Percentiles rank a stretch among this genome's conserved stretches.
phyloP scores from a whole-genome alignment of 2,797 vertebrate genomes.

The Ispidina picta region DNA sequence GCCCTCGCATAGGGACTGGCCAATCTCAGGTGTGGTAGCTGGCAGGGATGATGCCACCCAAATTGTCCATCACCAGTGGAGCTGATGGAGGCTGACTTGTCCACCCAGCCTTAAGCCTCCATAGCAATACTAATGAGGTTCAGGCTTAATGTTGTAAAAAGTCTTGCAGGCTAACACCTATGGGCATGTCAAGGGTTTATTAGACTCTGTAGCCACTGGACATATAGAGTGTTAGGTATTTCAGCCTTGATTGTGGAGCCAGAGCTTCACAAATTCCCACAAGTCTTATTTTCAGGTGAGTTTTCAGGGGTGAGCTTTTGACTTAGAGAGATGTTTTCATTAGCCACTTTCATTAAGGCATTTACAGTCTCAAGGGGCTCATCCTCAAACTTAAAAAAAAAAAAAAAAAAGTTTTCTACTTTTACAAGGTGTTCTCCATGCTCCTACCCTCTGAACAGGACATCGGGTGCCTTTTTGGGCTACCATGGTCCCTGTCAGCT shows the following conservation, averaged over 20 bases:
- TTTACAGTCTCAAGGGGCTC: neutral
- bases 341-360: neutral
- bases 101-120: neutral
- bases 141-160: neutral
- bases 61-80: neutral
- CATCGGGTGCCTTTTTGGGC: neutral
- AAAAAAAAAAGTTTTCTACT: neutral
- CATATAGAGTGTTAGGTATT: neutral
- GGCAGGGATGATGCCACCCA: neutral
- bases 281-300: neutral
- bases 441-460: neutral
- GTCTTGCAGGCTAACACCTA: neutral
- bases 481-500: neutral
- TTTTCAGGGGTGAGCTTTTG: neutral
- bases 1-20: neutral
- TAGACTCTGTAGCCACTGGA: neutral
- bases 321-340: neutral
- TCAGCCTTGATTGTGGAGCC: neutral
- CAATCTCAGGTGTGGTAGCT: neutral
- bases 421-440: neutral
- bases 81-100: neutral
- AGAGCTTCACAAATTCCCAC: neutral
- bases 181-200: neutral
- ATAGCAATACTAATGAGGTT: neutral
- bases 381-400: neutral